Evolutionary conservation across 1,140 invertebrate genomes (phyloP), one percentile per base, ranked within the genome.

Genomic region (Lasaia peninsularis): DNA sequence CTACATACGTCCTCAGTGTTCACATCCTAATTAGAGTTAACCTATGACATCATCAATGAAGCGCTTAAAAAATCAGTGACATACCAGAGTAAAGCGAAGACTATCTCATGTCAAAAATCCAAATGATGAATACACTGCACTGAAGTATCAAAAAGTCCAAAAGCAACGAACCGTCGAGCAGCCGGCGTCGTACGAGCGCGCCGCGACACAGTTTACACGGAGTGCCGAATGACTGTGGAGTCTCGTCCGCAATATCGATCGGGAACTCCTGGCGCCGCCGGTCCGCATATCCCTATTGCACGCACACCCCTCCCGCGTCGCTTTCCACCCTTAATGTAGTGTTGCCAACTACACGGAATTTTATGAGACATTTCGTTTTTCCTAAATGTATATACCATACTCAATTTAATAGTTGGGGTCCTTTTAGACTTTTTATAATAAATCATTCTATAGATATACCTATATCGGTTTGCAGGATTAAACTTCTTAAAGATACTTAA

Each of bases 231-330:
- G 35, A 40, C 55, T 44, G 59, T 67, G 59, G 65, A 53, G 69
- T 63, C 60, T 61, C 59, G 34, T 28, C 60, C 61, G 67, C 65
- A 63, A 63, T 83, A 86, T 86, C 75, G 82, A 86, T 86, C 80
- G 69, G 56, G 58, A 63, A 66, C 70, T 75, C 80, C 81, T 70
- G 85, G 85, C 85, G 85, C 82, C 85, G 81, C 60, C 76, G 69
- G 66, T 74, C 80, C 79, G 84, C 77, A 85, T 84, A 78, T 86
- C 79, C 84, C 82, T 84, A 74, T 69, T 77, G 70, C 84, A 80
- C 78, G 81, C 79, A 77, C 60, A 64, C 84, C 78, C 80, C 79
- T 71, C 79, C 79, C 75, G 70, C 66, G 63, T 53, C 63, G 24
- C 60, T 50, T 58, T 31, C 62, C 48, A 60, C 37, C 62, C 57